phyloP scores from a whole-genome alignment of 2,797 vertebrate species.

The Hydrophis major region DNA sequence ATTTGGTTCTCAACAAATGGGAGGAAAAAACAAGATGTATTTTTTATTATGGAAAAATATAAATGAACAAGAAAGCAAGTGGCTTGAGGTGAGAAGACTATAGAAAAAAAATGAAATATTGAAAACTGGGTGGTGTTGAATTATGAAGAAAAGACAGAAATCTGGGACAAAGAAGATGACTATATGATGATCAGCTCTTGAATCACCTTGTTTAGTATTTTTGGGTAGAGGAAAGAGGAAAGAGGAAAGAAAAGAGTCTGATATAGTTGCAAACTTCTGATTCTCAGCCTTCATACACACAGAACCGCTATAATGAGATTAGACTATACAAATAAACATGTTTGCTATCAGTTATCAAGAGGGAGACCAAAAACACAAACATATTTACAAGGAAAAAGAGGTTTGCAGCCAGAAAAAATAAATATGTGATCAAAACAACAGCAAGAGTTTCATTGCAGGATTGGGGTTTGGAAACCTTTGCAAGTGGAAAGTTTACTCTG shows the following conservation, averaged over 20 bases:
- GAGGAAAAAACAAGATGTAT: background rate
- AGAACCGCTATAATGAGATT: constrained; percentile 66
- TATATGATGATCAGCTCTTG: constrained; percentile 49
- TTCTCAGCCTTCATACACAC: constrained; percentile 55
- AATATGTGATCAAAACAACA: constrained; percentile 7
- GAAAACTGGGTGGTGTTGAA: constrained; percentile 24
- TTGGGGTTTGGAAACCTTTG: background rate
- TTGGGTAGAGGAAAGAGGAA: constrained; percentile 12
- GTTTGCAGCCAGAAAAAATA: constrained; percentile 37
- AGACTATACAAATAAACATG: constrained; percentile 51
- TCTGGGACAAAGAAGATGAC: background rate
- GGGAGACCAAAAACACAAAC: background rate
- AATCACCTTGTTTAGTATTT: constrained; percentile 63
- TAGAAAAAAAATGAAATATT: background rate
- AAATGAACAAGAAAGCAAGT: constrained; percentile 19
- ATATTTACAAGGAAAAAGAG: constrained; percentile 24
- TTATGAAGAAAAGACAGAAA: constrained; percentile 9
- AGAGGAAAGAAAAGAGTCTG: constrained; percentile 44
- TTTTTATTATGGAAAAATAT: background rate
- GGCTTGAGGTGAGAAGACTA: constrained; percentile 7
- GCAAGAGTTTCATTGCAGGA: background rate
- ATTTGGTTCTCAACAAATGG: background rate
- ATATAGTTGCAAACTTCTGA: constrained; percentile 62
- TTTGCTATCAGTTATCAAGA: constrained; percentile 11
- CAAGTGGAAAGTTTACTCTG: background rate